These are phyloP conservation scores for Megalurothrips usitatus DNA, from an alignment of 2,888 invertebrate species.

Conservation along the genomic window DNA sequence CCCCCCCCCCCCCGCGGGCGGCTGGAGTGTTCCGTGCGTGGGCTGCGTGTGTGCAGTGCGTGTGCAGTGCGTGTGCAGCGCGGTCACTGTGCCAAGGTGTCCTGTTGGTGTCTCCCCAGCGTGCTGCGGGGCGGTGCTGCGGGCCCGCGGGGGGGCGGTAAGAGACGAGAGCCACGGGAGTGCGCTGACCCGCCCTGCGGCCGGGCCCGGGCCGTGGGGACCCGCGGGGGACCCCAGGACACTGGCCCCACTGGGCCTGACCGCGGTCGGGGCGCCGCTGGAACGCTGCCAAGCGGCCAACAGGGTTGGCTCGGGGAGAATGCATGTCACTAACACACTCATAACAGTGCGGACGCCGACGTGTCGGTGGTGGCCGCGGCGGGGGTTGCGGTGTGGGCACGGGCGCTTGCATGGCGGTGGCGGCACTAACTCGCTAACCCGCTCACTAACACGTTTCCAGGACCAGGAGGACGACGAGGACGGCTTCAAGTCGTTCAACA, in stretches of 20 bases:
- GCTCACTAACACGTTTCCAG: background rate
- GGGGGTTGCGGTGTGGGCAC: background rate
- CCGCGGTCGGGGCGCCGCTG: background rate
- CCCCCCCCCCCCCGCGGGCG: background rate
- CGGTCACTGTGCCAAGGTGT: too few relatives aligned
- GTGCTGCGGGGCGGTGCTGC: too few relatives aligned
- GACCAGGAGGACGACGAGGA: slow-evolving; percentile 21
- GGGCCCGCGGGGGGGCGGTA: too few relatives aligned
- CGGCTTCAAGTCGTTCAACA: slow-evolving; percentile 22
- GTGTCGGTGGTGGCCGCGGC: background rate
- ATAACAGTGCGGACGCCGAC: background rate
- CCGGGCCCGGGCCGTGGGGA: background rate
- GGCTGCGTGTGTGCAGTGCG: background rate
- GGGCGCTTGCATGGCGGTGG: background rate
- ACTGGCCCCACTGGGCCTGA: background rate
- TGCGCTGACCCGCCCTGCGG: background rate
- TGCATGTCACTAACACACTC: slow-evolving; percentile 24
- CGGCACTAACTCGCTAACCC: background rate
- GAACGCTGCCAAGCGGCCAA: background rate
- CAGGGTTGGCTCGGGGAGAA: background rate
- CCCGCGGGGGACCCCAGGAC: background rate
- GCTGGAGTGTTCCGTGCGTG: background rate
- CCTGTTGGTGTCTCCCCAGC: too few relatives aligned
- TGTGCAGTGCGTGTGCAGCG: background rate
- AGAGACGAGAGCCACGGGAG: too few relatives aligned